phyloP scores from a whole-genome alignment of 2,113 vertebrate species.

The Urocitellus parryii region DNA sequence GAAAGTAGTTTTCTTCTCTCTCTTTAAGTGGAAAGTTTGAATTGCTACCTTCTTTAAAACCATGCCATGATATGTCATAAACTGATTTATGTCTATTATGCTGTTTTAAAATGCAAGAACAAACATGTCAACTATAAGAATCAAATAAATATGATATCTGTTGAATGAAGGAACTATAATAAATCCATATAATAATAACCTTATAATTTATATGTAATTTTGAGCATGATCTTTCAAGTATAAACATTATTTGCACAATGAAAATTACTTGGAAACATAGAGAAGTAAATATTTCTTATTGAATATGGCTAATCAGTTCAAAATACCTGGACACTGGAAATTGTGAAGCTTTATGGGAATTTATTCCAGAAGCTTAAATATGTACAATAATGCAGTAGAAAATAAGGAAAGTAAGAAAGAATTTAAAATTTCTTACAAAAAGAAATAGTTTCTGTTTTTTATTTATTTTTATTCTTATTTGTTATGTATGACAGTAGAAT shows the following conservation, averaged over 20 bases:
- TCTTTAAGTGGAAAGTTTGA: slow-evolving; percentile 83
- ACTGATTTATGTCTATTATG: slow-evolving; percentile 4
- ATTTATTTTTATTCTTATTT: no score
- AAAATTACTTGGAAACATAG: slow-evolving; percentile 44
- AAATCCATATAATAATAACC: neutral
- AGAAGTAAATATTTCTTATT: neutral
- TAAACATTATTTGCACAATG: neutral
- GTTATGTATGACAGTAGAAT: no score
- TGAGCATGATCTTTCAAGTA: slow-evolving; percentile 29
- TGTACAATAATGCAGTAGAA: neutral
- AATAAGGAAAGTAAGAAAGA: neutral
- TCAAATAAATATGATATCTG: slow-evolving; percentile 49
- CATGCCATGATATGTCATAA: slow-evolving; percentile 30
- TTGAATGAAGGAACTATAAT: slow-evolving; percentile 45
- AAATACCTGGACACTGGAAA: neutral
- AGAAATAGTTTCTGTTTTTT: neutral
- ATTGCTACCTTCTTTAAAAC: slow-evolving; percentile 75
- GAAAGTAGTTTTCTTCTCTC: slow-evolving; percentile 81
- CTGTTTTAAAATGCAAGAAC: slow-evolving; percentile 47
- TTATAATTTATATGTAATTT: slow-evolving; percentile 19
- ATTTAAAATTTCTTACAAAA: slow-evolving; percentile 21
- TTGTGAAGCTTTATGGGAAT: neutral
- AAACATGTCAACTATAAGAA: neutral
- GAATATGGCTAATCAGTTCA: slow-evolving; percentile 12
- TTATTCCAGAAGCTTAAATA: neutral